Evolutionary conservation across 2,113 vertebrate genomes (phyloP).

Genomic region (Cyanoderma ruficeps): DNA sequence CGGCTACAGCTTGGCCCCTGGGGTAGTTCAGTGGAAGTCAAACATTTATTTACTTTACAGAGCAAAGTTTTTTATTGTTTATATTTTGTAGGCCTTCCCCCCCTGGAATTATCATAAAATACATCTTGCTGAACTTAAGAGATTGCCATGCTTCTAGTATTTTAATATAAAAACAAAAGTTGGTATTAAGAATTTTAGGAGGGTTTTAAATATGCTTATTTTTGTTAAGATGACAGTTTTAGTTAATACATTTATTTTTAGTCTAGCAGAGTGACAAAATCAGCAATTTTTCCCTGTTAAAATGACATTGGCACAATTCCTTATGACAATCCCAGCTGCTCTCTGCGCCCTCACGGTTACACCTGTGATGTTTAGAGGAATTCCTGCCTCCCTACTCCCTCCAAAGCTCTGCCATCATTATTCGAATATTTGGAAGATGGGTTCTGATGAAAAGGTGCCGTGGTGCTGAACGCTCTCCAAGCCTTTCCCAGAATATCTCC

Average conservation of each 20-base stretch:
- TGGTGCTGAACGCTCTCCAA: constrained; percentile 12
- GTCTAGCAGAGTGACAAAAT: not conserved
- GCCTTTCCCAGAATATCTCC: constrained; percentile 6
- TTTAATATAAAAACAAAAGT: not conserved
- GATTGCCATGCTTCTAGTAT: not conserved
- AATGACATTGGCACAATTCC: constrained; percentile 39
- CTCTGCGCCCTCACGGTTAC: constrained; percentile 29
- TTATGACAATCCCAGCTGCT: constrained; percentile 36
- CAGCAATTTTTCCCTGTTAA: constrained; percentile 25
- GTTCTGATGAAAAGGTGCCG: constrained; percentile 26
- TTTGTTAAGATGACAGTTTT: not conserved
- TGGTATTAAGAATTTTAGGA: no score
- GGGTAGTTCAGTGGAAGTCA: not conserved
- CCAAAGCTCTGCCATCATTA: constrained; percentile 49
- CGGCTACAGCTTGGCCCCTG: not conserved
- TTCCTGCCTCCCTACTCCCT: constrained; percentile 51
- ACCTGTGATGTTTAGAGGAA: constrained; percentile 49
- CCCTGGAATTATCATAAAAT: not conserved
- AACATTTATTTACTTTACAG: not conserved
- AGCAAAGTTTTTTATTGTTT: not conserved
- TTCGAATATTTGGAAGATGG: constrained; percentile 50
- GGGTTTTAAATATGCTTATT: no score
- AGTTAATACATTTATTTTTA: not conserved
- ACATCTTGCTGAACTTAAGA: not conserved
- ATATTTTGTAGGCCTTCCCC: not conserved